phyloP scores from a whole-genome alignment of 2,888 invertebrate species.

The Agriopis marginaria region DNA sequence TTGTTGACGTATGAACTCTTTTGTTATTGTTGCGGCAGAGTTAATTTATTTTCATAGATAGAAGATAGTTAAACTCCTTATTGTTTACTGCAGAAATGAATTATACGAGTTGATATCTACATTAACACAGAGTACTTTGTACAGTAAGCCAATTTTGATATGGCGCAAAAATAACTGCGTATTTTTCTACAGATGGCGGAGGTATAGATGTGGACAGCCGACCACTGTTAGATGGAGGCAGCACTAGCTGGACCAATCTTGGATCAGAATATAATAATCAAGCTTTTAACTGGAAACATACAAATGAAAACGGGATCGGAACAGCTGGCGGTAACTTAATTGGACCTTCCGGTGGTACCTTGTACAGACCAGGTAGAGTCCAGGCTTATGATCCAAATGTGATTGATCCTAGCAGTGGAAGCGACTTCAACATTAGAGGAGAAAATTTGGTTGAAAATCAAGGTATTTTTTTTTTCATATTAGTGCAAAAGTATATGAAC shows the following conservation, averaged over 20 bases:
- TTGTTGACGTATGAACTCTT: conserved; percentile 30
- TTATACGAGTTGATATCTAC: too few relatives aligned
- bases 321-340: conserved; percentile 3
- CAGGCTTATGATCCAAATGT: neutral
- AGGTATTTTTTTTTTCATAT: neutral
- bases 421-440: neutral
- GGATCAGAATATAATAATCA: neutral
- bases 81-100: too few relatives aligned
- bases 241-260: neutral
- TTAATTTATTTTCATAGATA: conserved; percentile 18
- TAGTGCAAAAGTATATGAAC: neutral
- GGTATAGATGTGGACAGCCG: neutral
- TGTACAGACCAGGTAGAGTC: neutral
- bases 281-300: neutral
- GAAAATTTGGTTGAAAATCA: neutral
- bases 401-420: neutral
- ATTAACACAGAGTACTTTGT: too few relatives aligned
- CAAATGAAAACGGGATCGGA: neutral
- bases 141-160: neutral
- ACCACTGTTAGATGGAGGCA: neutral
- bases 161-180: neutral
- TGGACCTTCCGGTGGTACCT: neutral
- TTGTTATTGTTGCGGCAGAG: conserved; percentile 23
- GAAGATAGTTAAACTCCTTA: neutral
- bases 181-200: conserved; percentile 1